Base-by-base conservation (phyloP, 1,140 invertebrate genomes). In the Nebria ingens region DNA sequence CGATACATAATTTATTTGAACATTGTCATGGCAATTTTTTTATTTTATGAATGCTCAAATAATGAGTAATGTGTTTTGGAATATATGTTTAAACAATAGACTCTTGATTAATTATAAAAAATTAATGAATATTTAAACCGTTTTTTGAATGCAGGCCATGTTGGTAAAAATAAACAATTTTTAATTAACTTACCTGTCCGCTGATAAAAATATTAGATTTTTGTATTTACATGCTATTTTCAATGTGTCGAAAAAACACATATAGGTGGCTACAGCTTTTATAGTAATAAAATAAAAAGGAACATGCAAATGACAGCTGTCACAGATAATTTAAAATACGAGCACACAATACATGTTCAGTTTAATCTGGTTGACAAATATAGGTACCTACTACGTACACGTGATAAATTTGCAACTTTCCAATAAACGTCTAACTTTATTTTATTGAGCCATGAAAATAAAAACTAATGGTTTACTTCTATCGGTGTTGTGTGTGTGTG, bases 361-460 rank as follows among this genome's bases (percentile, higher is more conserved):
- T 34, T 34, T 34, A 34, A 34, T 34, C 6, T n/a, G n/a, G 25
- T 34, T 34, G 6, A 34, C 25, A 34, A 34, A 34, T 9, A 34
- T n/a, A n/a, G n/a, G n/a, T n/a, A n/a, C n/a, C n/a, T n/a, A 29
- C 25, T 6, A 29, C 4, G 13, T 4, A 11, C 40, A 45, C 17
- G 15, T 45, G 40, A 45, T 45, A 45, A 45, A 45, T 45, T 45
- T 45, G 6, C 40, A 45, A 45, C 6, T 45, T 45, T 17, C 15
- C 40, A 45, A 45, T 45, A 45, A 17, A 45, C 4, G 40, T 45
- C 40, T 17, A 45, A 45, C 6, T 45, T 45, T 45, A 45, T 45
- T 45, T 45, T 45, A 45, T 45, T 45, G 40, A 45, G 17, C 15
- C 40, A 45, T 45, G 40, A 17, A 45, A 45, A 45, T 45, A 45